Evolutionary conservation across 2,888 invertebrate genomes (phyloP).

Genomic region (Amiota communis): DNA sequence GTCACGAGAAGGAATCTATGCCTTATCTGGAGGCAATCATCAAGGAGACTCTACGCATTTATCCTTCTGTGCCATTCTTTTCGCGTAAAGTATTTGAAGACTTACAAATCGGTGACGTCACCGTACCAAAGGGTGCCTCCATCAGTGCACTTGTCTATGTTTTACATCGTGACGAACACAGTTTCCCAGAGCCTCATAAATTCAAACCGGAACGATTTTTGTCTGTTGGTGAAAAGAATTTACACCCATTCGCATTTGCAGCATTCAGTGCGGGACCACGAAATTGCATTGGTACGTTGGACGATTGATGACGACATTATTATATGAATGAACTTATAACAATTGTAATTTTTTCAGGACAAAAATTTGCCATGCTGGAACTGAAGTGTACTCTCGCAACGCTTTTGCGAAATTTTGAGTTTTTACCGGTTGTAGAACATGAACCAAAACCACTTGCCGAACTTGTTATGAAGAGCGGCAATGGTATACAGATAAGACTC

Average conservation of each 20-base stretch:
- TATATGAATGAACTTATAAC: not conserved
- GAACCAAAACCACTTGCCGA: constrained; percentile 63
- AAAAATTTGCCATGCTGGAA: constrained; percentile 73
- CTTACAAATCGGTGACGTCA: constrained; percentile 69
- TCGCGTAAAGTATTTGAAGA: constrained; percentile 74
- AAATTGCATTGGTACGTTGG: constrained; percentile 66
- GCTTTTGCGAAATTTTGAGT: constrained; percentile 66
- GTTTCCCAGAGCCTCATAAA: constrained; percentile 74
- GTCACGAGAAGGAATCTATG: constrained; percentile 70
- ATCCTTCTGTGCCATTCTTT: constrained; percentile 75
- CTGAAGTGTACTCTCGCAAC: constrained; percentile 66
- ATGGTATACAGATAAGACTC: constrained; percentile 68
- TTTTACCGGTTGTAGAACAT: constrained; percentile 64
- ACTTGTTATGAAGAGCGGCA: constrained; percentile 69
- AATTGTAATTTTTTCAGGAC: constrained; percentile 55
- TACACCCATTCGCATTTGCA: constrained; percentile 70
- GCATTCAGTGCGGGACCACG: constrained; percentile 71
- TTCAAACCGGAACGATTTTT: constrained; percentile 71
- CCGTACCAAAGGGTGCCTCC: constrained; percentile 72
- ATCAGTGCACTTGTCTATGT: constrained; percentile 72
- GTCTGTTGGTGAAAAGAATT: constrained; percentile 49
- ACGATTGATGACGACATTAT: not conserved
- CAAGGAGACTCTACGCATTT: constrained; percentile 76
- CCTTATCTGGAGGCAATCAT: constrained; percentile 77
- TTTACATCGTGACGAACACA: constrained; percentile 73